phyloP scores from a whole-genome alignment of 2,888 invertebrate species.

The Psococerastis gibbosa region DNA sequence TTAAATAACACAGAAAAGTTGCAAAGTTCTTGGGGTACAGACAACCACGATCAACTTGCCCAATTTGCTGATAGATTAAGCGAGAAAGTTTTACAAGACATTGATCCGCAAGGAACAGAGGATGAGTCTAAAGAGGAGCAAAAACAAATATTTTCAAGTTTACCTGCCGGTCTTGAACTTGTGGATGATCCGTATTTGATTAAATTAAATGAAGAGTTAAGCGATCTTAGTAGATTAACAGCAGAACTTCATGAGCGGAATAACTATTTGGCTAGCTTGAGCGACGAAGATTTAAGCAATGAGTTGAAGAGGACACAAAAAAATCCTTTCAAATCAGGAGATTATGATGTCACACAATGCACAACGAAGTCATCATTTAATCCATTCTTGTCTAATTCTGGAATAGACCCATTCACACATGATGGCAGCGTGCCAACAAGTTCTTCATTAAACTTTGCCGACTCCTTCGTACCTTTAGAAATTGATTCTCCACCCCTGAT shows the following conservation, averaged over 20 bases:
- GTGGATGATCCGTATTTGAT: constrained; percentile 40
- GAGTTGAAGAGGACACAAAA: constrained; percentile 32
- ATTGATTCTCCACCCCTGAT: constrained; percentile 4
- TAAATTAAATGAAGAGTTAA: constrained; percentile 37
- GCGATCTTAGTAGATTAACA: constrained; percentile 35
- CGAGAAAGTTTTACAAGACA: constrained; percentile 58
- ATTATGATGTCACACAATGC: constrained; percentile 24
- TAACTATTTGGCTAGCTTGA: constrained; percentile 35
- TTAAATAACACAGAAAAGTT: constrained; percentile 1
- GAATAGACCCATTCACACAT: not conserved
- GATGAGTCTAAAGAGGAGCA: constrained; percentile 20
- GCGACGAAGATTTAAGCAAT: constrained; percentile 30
- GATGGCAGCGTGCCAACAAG: not conserved
- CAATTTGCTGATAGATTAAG: constrained; percentile 69
- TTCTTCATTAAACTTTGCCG: constrained; percentile 1
- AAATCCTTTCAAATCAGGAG: constrained; percentile 31
- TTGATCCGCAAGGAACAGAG: constrained; percentile 36
- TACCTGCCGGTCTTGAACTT: constrained; percentile 33
- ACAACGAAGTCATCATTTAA: not conserved
- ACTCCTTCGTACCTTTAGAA: constrained; percentile 6
- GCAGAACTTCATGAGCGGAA: constrained; percentile 37
- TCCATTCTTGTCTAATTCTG: constrained; percentile 1
- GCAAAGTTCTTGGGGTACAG: constrained; percentile 34
- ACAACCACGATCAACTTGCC: constrained; percentile 47
- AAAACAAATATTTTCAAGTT: constrained; percentile 13